A percentile compares a stretch with the other conserved stretches of the same genome.
phyloP scores from a whole-genome alignment of 2,113 vertebrate species.

The Megaptera novaeangliae region DNA sequence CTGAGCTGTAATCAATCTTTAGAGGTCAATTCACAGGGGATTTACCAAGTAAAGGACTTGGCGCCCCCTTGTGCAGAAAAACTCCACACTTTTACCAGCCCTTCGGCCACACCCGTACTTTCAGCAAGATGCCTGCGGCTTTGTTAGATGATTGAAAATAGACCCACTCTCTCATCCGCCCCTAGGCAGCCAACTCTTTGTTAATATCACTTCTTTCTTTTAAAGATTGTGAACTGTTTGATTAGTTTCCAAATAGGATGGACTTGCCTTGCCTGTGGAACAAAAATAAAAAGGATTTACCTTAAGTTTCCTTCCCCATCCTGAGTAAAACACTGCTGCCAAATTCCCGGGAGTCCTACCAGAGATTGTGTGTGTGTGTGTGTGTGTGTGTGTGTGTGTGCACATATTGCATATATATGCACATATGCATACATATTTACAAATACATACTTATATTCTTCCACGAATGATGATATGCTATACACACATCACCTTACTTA shows the following conservation, averaged over 20 bases:
- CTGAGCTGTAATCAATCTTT: conserved; percentile 70
- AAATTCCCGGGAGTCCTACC: background rate
- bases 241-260: background rate
- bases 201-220: background rate
- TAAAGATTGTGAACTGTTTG: background rate
- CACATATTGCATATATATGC: too few relatives aligned
- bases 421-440: background rate
- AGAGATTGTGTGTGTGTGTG: background rate
- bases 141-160: background rate
- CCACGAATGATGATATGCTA: background rate
- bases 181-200: background rate
- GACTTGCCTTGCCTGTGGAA: background rate
- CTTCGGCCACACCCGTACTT: background rate
- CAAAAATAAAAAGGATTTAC: background rate
- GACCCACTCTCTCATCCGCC: background rate
- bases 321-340: background rate
- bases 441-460: background rate
- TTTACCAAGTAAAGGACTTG: conserved; percentile 43
- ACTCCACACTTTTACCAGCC: background rate
- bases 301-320: background rate
- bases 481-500: background rate
- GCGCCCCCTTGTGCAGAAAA: conserved; percentile 27
- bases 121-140: background rate
- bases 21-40: conserved; percentile 64
- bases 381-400: fast-evolving